Percentiles rank a stretch among this genome's conserved stretches.
These are phyloP conservation scores for Gadus chalcogrammus DNA, from an alignment of 2,113 vertebrate genomes.

Conservation along the genomic window DNA sequence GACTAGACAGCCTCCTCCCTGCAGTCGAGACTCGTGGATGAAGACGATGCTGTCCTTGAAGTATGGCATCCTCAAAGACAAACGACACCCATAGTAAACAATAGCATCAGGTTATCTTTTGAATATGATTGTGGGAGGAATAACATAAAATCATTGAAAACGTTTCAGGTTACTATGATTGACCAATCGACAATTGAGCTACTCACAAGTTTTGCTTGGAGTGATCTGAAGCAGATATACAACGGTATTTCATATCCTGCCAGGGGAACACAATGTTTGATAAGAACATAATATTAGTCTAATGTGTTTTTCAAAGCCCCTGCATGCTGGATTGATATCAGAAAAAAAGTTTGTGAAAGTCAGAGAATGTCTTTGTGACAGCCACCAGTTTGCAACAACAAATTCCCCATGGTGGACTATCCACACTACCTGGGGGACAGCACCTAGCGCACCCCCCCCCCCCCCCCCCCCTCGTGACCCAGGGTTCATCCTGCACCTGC, in stretches of 20 bases:
- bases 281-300: not conserved
- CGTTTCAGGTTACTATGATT: not conserved
- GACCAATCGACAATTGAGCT: not conserved
- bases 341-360: too few relatives aligned
- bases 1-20: conserved; percentile 85
- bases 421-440: too few relatives aligned
- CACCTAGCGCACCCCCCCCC: too few relatives aligned
- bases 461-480: too few relatives aligned
- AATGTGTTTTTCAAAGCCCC: too few relatives aligned
- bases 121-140: not conserved
- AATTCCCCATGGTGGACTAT: too few relatives aligned
- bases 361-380: too few relatives aligned
- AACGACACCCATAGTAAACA: not conserved
- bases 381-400: too few relatives aligned
- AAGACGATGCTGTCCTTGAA: conserved; percentile 90
- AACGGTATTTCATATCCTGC: conserved; percentile 86
- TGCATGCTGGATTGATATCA: too few relatives aligned
- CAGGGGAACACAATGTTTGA: conserved; percentile 5
- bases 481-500: conserved; percentile 53
- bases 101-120: not conserved
- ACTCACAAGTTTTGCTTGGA: conserved; percentile 90
- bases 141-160: not conserved
- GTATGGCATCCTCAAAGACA: conserved; percentile 75
- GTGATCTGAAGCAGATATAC: conserved; percentile 78
- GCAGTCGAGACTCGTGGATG: conserved; percentile 85